Conservation (phyloP, 2,888 invertebrate genomes). For the Mechanitis mazaeus region DNA sequence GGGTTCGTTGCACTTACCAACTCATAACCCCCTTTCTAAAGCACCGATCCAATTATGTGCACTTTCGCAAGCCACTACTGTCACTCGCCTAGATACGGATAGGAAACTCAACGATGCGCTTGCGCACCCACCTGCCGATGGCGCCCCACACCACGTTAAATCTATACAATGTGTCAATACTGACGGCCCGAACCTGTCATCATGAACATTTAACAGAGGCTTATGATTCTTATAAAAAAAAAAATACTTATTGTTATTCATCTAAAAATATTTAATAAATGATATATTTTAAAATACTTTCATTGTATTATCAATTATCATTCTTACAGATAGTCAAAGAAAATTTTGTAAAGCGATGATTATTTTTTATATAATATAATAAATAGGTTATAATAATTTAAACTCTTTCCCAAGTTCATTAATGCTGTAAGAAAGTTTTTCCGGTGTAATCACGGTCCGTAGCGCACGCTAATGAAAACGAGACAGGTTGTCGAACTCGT, state of each 20-base stretch:
- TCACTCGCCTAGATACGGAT: constrained; percentile 76
- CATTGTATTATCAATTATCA: too few species aligned
- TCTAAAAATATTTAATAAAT: too few species aligned
- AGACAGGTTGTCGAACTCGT: constrained; percentile 64
- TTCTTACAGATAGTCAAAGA: background rate
- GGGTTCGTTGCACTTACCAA: constrained; percentile 76
- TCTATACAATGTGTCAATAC: constrained; percentile 36
- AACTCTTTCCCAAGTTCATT: constrained; percentile 16
- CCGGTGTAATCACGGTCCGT: constrained; percentile 49
- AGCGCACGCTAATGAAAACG: constrained; percentile 61
- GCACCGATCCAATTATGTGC: constrained; percentile 77
- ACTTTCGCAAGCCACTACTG: constrained; percentile 77
- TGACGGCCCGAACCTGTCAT: background rate
- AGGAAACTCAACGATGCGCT: constrained; percentile 68
- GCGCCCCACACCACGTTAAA: constrained; percentile 32
- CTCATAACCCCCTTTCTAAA: constrained; percentile 78
- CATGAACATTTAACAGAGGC: too few species aligned
- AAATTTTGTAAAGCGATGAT: background rate
- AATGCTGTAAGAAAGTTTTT: constrained; percentile 46
- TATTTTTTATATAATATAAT: background rate
- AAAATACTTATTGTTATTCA: too few species aligned
- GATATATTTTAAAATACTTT: too few species aligned
- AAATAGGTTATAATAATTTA: constrained; percentile 11
- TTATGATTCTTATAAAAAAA: too few species aligned
- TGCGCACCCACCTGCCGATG: constrained; percentile 57